These are phyloP conservation scores for Potamilus streckersoni DNA, from an alignment of 1,140 invertebrate species.

Conservation along the genomic window DNA sequence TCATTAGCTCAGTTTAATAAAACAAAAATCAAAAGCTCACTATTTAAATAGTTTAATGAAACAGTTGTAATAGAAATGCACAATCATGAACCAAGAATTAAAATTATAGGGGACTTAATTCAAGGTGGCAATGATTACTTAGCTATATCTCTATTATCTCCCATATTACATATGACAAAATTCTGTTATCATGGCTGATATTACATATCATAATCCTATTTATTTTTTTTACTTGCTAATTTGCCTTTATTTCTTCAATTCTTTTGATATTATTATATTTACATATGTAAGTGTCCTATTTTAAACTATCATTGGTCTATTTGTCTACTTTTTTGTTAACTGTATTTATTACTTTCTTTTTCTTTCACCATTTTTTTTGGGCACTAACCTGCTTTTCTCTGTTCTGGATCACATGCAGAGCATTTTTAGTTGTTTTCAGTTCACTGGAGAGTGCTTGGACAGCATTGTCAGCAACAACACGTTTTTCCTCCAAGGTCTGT, in stretches of 20 bases:
- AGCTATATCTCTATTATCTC: too few relatives aligned
- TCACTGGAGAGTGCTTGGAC: slow-evolving; percentile 67
- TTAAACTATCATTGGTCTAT: neutral
- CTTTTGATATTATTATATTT: neutral
- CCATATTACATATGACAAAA: too few relatives aligned
- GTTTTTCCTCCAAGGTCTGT: slow-evolving; percentile 47
- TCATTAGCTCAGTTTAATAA: too few relatives aligned
- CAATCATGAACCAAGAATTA: neutral
- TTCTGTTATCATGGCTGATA: too few relatives aligned
- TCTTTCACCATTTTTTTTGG: too few relatives aligned
- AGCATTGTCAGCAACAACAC: slow-evolving; percentile 58
- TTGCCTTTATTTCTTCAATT: neutral
- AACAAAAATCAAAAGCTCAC: neutral
- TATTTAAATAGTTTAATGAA: neutral
- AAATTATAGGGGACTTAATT: too few relatives aligned
- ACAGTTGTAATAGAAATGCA: neutral
- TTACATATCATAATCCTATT: too few relatives aligned
- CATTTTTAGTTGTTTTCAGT: slow-evolving; percentile 64
- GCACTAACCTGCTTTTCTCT: slow-evolving; percentile 64
- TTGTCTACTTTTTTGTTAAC: neutral
- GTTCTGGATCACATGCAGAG: slow-evolving; percentile 58
- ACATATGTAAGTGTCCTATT: neutral
- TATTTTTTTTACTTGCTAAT: too few relatives aligned
- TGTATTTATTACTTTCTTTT: too few relatives aligned
- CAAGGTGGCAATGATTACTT: too few relatives aligned